phyloP scores from a whole-genome alignment of 2,888 invertebrate genomes.

The Dilophus febrilis region DNA sequence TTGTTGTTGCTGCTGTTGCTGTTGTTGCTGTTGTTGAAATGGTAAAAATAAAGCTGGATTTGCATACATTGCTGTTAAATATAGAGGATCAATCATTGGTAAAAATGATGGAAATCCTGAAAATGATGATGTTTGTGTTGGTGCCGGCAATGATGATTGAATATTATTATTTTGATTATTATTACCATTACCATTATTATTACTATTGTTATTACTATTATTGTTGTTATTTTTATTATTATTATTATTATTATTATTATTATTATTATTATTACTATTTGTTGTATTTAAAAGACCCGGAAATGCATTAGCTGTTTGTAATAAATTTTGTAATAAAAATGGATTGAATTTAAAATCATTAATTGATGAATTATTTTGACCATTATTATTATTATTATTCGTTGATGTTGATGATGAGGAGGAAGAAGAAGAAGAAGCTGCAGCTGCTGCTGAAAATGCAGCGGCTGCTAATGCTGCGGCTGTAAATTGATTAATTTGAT shows the following conservation, averaged over 20 bases:
- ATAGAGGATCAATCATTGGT: slow-evolving; percentile 10
- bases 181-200: not conserved
- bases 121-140: slow-evolving; percentile 2
- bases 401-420: not conserved
- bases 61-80: slow-evolving; percentile 10
- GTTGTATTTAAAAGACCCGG: too few relatives aligned
- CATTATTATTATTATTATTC: not conserved
- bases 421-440: not conserved
- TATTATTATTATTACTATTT: not conserved
- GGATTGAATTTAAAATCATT: slow-evolving; percentile 2
- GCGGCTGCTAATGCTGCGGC: not conserved
- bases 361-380: not conserved
- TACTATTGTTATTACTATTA: not conserved
- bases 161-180: not conserved
- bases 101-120: slow-evolving; percentile 10
- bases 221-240: not conserved
- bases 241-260: not conserved
- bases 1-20: slow-evolving; percentile 7
- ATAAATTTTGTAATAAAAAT: slow-evolving; percentile 4
- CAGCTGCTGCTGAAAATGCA: not conserved
- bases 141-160: not conserved
- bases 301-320: not conserved
- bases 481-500: not conserved
- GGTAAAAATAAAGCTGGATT: slow-evolving; percentile 9
- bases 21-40: slow-evolving; percentile 9